Evolutionary conservation across 2,113 vertebrate genomes (phyloP), one percentile per base, ranked within the genome.

Genomic region (Capra hircus): DNA sequence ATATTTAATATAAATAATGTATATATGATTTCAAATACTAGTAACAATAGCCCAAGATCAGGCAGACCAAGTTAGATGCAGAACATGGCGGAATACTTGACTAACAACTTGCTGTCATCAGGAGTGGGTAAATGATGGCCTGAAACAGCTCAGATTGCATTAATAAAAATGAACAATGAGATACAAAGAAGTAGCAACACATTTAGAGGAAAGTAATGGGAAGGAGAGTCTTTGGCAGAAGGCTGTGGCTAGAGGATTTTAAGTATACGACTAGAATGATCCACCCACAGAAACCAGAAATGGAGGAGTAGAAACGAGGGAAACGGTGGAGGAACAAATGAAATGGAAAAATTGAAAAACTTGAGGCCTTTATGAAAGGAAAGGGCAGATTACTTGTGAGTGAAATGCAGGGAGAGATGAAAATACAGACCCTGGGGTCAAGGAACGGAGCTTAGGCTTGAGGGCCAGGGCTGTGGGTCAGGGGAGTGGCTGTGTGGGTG

Each of bases 111-210:
- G 19, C 40, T 48, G 2, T 25, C 52, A 7, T 23, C 19, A 17
- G 28, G 30, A 4, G 30, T 3, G 2, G 15, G 6, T 17, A 40
- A 14, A 40, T 1, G 28, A 5, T 8, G 33, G 14, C n/a, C 36
- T 64, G 28, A 84, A 16, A 25, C 27, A 27, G 25, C 33, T 28
- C 55, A 9, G 30, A 25, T 7, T 4, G 64, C 21, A 48, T 85
- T 67, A 28, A 11, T 12, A 62, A 52, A 71, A 57, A 27, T 9
- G 19, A 14, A 40, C 50, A 17, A 23, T 57, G 57, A 55, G 36
- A 45, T 53, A 28, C 12, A 48, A 36, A 77, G n/a, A 85, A 85
- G 19, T 28, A 19, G 25, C 28, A 28, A 40, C 6, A 2, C 11
- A 3, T 55, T 36, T 25, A 55, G 16, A 55, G 45, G 64, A 48